Evolutionary conservation across 2,797 vertebrate genomes (phyloP).

Genomic region (Coregonus ussuriensis): DNA sequence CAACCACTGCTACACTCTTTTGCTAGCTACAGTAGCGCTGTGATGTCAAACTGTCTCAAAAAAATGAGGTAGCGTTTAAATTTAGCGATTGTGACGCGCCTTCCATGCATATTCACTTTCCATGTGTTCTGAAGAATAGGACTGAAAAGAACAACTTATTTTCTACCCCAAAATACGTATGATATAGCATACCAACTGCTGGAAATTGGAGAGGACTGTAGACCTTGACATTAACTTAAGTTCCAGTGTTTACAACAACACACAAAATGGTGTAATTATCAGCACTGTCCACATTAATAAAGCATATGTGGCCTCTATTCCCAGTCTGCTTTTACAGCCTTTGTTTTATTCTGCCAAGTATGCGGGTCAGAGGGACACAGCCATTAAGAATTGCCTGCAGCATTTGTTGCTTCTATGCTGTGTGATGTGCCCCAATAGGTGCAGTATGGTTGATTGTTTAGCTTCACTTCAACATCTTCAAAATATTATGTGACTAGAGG

Average conservation of each 20-base stretch:
- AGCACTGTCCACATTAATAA: constrained; percentile 48
- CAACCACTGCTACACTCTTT: too few relatives aligned
- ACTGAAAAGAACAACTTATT: too few relatives aligned
- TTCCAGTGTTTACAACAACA: constrained; percentile 1
- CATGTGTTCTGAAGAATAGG: too few relatives aligned
- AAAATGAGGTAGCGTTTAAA: too few relatives aligned
- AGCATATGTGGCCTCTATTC: constrained; percentile 38
- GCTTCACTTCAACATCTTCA: background rate
- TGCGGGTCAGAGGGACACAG: background rate
- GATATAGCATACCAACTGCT: too few relatives aligned
- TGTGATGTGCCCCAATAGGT: background rate
- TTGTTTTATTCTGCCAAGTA: constrained; percentile 8
- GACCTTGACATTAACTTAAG: background rate
- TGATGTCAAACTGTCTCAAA: too few relatives aligned
- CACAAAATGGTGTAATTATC: constrained; percentile 36
- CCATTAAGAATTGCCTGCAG: constrained; percentile 6
- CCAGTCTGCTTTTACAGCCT: constrained; percentile 23
- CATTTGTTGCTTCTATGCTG: background rate
- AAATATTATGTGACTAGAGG: background rate
- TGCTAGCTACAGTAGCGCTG: too few relatives aligned
- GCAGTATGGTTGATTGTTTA: background rate
- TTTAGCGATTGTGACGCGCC: too few relatives aligned
- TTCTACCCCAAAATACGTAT: too few relatives aligned
- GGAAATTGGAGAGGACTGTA: too few relatives aligned
- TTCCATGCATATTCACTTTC: too few relatives aligned